phyloP scores from a whole-genome alignment of 2,888 invertebrate genomes.

The Sericinus montela region DNA sequence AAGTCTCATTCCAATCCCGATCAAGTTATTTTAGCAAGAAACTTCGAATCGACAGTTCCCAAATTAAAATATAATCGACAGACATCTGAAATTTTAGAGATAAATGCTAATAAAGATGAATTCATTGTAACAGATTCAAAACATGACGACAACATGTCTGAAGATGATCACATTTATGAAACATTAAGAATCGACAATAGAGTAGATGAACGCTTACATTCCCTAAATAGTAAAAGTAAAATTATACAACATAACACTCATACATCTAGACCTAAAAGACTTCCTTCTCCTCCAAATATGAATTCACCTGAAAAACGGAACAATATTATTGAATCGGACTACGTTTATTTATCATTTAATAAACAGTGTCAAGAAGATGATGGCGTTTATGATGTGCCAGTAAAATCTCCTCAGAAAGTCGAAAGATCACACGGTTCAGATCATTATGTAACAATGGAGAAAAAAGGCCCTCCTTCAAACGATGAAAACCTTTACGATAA shows the following conservation, averaged over 20 bases:
- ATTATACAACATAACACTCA: slow-evolving; percentile 49
- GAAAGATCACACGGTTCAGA: slow-evolving; percentile 31
- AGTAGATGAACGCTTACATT: slow-evolving; percentile 46
- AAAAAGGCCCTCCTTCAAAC: slow-evolving; percentile 36
- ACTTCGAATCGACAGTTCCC: slow-evolving; percentile 43
- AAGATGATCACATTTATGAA: slow-evolving; percentile 81
- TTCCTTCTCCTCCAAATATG: slow-evolving; percentile 53
- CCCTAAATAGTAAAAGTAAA: slow-evolving; percentile 52
- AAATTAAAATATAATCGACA: slow-evolving; percentile 61
- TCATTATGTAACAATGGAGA: slow-evolving; percentile 62
- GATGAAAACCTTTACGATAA: slow-evolving; percentile 65
- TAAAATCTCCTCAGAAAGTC: slow-evolving; percentile 57
- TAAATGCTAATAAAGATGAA: slow-evolving; percentile 26
- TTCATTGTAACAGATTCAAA: slow-evolving; percentile 32
- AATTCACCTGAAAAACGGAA: slow-evolving; percentile 39
- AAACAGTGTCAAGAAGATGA: slow-evolving; percentile 50
- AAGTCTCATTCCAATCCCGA: slow-evolving; percentile 75
- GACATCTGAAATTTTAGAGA: slow-evolving; percentile 53
- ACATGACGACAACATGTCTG: slow-evolving; percentile 42
- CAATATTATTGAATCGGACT: slow-evolving; percentile 62
- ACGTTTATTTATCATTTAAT: slow-evolving; percentile 71
- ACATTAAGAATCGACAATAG: slow-evolving; percentile 72
- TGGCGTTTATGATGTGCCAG: slow-evolving; percentile 66
- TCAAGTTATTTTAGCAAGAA: slow-evolving; percentile 66
- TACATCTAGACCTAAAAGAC: slow-evolving; percentile 45